Conservation (phyloP, 2,113 vertebrate species). For the Zingel zingel region DNA sequence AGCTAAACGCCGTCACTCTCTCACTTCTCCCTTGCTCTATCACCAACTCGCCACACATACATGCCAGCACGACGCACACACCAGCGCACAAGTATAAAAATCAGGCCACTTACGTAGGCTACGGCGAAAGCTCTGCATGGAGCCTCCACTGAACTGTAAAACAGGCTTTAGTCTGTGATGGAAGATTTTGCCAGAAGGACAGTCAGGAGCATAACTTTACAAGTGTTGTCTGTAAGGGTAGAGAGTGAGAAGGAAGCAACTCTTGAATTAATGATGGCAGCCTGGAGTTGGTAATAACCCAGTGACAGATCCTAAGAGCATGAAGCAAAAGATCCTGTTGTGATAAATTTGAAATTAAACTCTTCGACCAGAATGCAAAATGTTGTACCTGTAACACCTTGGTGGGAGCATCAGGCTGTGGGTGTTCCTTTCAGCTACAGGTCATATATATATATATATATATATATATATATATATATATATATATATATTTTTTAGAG, state of each 20-base stretch:
- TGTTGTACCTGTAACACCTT: neutral
- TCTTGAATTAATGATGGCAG: conserved; percentile 4
- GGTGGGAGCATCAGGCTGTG: neutral
- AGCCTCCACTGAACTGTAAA: too few species aligned
- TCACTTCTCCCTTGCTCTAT: too few species aligned
- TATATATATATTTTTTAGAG: too few species aligned
- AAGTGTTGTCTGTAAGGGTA: neutral
- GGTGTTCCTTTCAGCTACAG: neutral
- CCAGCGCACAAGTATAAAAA: too few species aligned
- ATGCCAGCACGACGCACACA: too few species aligned
- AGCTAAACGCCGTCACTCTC: too few species aligned
- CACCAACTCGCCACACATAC: too few species aligned
- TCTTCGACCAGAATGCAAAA: neutral
- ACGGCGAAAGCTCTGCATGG: too few species aligned
- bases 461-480: too few species aligned
- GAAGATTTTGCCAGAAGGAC: conserved; percentile 20
- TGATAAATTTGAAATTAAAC: neutral
- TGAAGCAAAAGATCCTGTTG: neutral
- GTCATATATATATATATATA: neutral
- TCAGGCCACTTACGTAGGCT: too few species aligned
- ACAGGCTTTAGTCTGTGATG: neutral
- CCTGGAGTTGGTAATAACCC: conserved; percentile 6
- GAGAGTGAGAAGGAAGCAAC: neutral
- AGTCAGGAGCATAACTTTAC: neutral
- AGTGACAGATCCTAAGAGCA: neutral